These are phyloP conservation scores for Frankliniella fusca DNA, from an alignment of 2,888 invertebrate species.

Conservation along the genomic window DNA sequence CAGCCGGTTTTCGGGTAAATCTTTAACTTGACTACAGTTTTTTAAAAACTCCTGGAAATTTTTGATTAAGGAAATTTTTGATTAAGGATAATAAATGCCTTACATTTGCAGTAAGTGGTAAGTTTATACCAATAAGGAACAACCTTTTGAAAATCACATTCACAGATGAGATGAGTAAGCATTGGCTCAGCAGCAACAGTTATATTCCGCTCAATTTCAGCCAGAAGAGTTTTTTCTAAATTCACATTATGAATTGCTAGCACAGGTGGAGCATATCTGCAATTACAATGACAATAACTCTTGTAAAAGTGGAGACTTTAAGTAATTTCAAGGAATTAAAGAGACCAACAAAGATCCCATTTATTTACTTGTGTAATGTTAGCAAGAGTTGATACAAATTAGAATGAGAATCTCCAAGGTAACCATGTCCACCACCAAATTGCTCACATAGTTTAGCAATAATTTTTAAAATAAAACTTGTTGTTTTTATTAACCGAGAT, in stretches of 20 bases:
- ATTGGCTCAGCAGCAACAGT: background rate
- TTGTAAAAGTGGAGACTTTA: background rate
- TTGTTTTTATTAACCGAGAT: background rate
- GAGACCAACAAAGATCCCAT: background rate
- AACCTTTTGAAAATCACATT: background rate
- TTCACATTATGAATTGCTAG: background rate
- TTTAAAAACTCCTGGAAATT: background rate
- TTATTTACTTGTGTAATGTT: background rate
- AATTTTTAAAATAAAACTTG: constrained; percentile 4
- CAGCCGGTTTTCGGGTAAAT: background rate
- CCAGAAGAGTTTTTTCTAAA: background rate
- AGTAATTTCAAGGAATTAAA: background rate
- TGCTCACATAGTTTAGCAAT: background rate
- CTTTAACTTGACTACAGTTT: background rate
- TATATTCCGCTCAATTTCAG: background rate
- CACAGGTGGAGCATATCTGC: background rate
- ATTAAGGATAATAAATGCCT: background rate
- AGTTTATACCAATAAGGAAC: background rate
- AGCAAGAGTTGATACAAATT: background rate
- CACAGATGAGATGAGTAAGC: background rate
- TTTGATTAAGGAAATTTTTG: background rate
- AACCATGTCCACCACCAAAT: constrained; percentile 1
- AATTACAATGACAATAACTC: background rate
- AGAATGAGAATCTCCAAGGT: background rate
- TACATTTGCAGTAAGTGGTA: no score